phyloP scores from a whole-genome alignment of 2,888 invertebrate species.

The Formica aserva region DNA sequence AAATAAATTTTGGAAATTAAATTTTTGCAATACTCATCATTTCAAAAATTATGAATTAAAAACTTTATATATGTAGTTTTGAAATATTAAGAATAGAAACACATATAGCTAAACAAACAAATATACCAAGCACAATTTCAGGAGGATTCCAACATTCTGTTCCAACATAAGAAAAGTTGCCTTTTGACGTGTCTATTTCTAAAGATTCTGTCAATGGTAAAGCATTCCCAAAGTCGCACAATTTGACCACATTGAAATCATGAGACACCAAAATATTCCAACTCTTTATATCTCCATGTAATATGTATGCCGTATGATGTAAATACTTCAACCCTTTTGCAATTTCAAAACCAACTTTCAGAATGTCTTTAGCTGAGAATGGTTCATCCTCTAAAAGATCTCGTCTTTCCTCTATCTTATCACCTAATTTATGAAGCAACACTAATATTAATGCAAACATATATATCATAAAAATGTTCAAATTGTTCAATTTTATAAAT shows the following conservation, averaged over 20 bases:
- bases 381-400: constrained; percentile 86
- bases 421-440: constrained; percentile 84
- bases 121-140: constrained; percentile 89
- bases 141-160: constrained; percentile 93
- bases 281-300: constrained; percentile 95
- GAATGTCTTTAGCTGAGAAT: constrained; percentile 88
- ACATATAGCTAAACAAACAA: background rate
- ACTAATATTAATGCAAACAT: constrained; percentile 2
- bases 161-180: constrained; percentile 89
- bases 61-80: background rate
- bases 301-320: constrained; percentile 90
- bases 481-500: constrained; percentile 14
- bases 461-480: background rate
- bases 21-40: background rate
- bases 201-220: constrained; percentile 89
- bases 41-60: background rate
- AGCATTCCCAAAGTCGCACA: constrained; percentile 95
- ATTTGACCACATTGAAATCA: constrained; percentile 91
- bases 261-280: constrained; percentile 93
- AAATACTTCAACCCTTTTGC: constrained; percentile 92
- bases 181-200: constrained; percentile 87
- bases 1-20: background rate
- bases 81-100: background rate
- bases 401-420: constrained; percentile 90
- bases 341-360: constrained; percentile 90